Evolutionary conservation across 2,888 invertebrate species (phyloP), one percentile per base, ranked within the genome.

Genomic region (Phortica magna): DNA sequence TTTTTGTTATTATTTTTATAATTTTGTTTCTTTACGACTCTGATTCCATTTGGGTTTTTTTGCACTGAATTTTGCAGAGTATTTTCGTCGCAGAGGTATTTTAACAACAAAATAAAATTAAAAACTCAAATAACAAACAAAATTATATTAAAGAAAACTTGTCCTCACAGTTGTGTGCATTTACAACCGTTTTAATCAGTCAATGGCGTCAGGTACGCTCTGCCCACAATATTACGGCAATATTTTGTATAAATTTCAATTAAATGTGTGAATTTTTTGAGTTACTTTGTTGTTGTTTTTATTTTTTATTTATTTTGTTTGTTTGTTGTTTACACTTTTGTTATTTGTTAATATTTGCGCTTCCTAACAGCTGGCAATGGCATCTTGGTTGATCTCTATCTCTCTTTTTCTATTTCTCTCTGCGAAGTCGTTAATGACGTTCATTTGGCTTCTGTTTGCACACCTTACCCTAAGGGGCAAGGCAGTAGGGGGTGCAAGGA

Each of bases 181-280:
- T 6, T 10, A 55, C n/a, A 55, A 1, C 7, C 14, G n/a, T 55
- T 17, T 55, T 55, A 55, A 55, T 31, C 61, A 22, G 31, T 61
- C 61, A 61, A 41, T 39, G 19, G 59, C 19, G 59, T 17, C 53
- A 61, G 61, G 17, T 55, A 14, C 55, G n/a, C 14, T 31, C n/a
- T 7, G 55, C 55, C 31, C 31, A 31, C 31, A 31, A 31, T 31
- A 31, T 55, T 55, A 55, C n/a, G 55, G 17, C 55, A 9, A 55
- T n/a, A 6, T 55, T 55, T 55, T 55, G 7, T 55, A 7, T 55
- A 17, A 55, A 55, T 17, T 17, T 17, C 17, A 55, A 55, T 61
- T 61, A 31, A 61, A 61, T 19, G 61, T 61, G 61, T 61, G 61
- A 61, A 31, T 61, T 61, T 61, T 61, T 53, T 59, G n/a, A 7